Percentiles rank a stretch among this genome's conserved stretches.
phyloP scores from a whole-genome alignment of 2,797 vertebrate genomes.

The Lagorchestes hirsutus region DNA sequence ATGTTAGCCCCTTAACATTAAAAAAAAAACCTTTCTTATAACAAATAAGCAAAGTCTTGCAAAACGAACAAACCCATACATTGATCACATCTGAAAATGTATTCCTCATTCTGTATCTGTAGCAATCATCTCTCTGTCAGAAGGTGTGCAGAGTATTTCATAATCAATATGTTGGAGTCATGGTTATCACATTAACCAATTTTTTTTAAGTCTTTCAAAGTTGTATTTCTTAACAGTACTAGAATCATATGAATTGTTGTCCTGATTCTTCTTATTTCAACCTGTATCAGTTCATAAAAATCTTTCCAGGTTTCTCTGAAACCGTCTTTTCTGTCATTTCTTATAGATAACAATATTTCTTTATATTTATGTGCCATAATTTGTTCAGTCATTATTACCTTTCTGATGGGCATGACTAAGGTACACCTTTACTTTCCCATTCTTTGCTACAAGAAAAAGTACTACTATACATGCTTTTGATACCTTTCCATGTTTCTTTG shows the following conservation, averaged over 20 bases:
- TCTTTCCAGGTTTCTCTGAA: background rate
- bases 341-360: background rate
- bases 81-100: background rate
- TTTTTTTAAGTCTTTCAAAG: background rate
- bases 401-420: background rate
- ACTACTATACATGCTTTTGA: background rate
- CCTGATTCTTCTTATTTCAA: background rate
- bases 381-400: background rate
- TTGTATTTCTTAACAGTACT: background rate
- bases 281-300: background rate
- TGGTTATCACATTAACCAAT: background rate
- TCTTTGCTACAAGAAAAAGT: background rate
- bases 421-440: background rate
- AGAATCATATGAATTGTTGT: background rate
- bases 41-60: background rate
- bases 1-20: background rate
- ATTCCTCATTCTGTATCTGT: background rate
- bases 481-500: background rate
- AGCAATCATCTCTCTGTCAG: background rate
- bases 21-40: background rate
- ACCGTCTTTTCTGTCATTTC: background rate
- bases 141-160: background rate
- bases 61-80: background rate
- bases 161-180: background rate
- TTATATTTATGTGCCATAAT: background rate